Base-by-base conservation (phyloP, 35 echinoderm and acorn worm species). In the Chiridota heheva region DNA sequence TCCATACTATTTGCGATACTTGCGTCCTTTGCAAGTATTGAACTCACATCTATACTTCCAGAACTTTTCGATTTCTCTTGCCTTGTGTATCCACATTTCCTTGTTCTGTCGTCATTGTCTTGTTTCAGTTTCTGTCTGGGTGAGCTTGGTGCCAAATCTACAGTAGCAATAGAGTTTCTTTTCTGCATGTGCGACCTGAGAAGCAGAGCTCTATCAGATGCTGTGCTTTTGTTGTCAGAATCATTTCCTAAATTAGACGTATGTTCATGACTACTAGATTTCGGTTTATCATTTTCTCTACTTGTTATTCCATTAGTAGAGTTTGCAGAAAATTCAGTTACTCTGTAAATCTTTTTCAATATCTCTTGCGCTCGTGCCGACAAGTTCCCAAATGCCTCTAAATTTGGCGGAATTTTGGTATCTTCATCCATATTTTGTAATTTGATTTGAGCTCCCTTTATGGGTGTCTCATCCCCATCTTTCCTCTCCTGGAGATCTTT, bases 361-460 rank as follows among this genome's bases (percentile, higher is more conserved):
- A 95, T 95, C 33, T 95, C 91, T 44, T 95, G 91, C 45, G 91
- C 91, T 18, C 91, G 56, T 49, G 78, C 70, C 16, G 91, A 95
- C 17, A 95, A 72, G 59, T 85, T 95, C 38, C 73, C 70, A 61
- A 89, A 85, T 18, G 91, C 73, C 26, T 81, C 86, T 18, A 66
- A 36, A 40, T 81, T 95, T 67, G 86, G 86, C 18, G 82, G 71
- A 51, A n/a, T n/a, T n/a, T n/a, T n/a, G n/a, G n/a, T n/a, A n/a
- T 60, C 26, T 5, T 65, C 2, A n/a, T n/a, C n/a, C n/a, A n/a
- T n/a, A n/a, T 36, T 65, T 65, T 51, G 29, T 18, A 49, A 72
- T 7, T 40, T n/a, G 26, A 67, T 29, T 63, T 70, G 80, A 7
- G 35, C 72, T 36, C n/a, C 38, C 60, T 26, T 39, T 30, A 30